Percentiles rank a stretch among this genome's conserved stretches.
Conservation (phyloP, 1,140 invertebrate genomes). For the Pseudomyrmex flavicornis region DNA sequence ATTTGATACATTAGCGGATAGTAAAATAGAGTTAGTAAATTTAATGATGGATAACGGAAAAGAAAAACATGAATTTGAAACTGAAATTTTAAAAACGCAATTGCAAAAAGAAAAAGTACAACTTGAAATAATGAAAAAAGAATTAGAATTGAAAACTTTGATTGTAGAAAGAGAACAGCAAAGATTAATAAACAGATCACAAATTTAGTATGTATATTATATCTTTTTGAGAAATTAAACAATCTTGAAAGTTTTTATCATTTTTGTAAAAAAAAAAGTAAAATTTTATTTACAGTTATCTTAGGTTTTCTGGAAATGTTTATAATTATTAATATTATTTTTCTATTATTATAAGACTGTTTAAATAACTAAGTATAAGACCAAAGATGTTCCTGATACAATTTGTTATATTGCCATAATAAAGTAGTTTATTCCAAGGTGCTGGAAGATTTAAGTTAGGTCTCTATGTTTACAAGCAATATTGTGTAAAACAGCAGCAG, state of each 20-base stretch:
- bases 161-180: background rate
- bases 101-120: constrained; percentile 11
- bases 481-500: constrained; percentile 1
- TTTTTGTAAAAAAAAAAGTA: background rate
- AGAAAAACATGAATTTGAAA: constrained; percentile 16
- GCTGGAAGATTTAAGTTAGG: background rate
- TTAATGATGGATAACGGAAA: background rate
- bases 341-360: too few relatives aligned
- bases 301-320: background rate
- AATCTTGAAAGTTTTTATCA: background rate
- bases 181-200: background rate
- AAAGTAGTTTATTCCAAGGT: background rate
- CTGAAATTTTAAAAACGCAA: constrained; percentile 1
- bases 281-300: background rate
- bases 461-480: background rate
- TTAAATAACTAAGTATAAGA: too few relatives aligned
- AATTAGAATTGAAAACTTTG: constrained; percentile 16
- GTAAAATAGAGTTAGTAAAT: constrained; percentile 1
- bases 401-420: background rate
- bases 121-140: constrained; percentile 3
- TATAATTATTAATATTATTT: background rate
- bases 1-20: too few relatives aligned
- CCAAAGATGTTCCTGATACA: too few relatives aligned
- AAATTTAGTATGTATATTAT: background rate
- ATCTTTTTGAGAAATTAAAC: background rate